Conservation (phyloP, 64 coral and sea anemone genomes). For the Catalaphyllia jardinei region DNA sequence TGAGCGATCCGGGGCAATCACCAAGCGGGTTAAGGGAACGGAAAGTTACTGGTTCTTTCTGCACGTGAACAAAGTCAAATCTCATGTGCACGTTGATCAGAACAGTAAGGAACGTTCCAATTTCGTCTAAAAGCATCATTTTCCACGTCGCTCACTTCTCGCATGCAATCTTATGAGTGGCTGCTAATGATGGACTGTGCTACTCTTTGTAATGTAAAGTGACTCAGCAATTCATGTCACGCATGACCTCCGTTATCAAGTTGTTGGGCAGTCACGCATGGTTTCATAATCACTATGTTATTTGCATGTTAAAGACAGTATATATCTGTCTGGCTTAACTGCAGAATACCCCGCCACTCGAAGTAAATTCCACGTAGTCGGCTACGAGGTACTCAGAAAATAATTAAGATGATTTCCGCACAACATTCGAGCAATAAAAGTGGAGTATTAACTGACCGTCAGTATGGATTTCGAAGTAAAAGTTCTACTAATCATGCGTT, state of each 20-base stretch:
- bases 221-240: not conserved
- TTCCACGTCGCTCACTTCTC: not conserved
- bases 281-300: too few relatives aligned
- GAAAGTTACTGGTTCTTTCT: constrained; percentile 75
- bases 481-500: too few relatives aligned
- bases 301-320: too few relatives aligned
- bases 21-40: constrained; percentile 69
- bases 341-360: too few relatives aligned
- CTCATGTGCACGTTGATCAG: constrained; percentile 76
- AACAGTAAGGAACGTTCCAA: constrained; percentile 58
- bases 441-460: too few relatives aligned
- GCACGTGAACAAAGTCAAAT: constrained; percentile 59
- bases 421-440: too few relatives aligned
- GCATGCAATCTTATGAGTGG: not conserved
- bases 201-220: not conserved
- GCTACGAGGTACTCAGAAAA: too few relatives aligned
- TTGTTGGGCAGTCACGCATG: too few relatives aligned
- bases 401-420: too few relatives aligned
- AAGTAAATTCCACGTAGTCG: too few relatives aligned
- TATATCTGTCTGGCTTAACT: too few relatives aligned
- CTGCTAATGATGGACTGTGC: not conserved
- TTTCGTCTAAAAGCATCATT: constrained; percentile 63
- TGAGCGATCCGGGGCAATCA: constrained; percentile 70
- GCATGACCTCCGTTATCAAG: not conserved
- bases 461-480: too few relatives aligned